phyloP scores from a whole-genome alignment of 1,140 invertebrate species.

The Microplitis mediator region DNA sequence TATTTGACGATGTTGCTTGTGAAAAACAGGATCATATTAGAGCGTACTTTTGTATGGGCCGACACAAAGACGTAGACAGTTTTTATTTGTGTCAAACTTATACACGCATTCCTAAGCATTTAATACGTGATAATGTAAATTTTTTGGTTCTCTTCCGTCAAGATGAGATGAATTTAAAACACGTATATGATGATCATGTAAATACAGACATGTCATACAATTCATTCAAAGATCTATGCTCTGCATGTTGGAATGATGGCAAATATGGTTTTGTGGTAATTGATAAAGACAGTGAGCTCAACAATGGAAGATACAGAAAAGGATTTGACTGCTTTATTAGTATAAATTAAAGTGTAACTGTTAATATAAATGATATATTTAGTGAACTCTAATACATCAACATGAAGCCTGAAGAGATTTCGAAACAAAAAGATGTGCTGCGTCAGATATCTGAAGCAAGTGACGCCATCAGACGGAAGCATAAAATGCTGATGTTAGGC shows the following conservation, averaged over 20 bases:
- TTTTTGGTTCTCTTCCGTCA: conserved; percentile 15
- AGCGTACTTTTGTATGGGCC: too few species aligned
- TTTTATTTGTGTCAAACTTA: neutral
- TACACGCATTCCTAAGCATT: neutral
- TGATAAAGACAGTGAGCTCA: conserved; percentile 39
- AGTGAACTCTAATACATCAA: neutral
- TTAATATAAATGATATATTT: neutral
- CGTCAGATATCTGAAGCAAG: conserved; percentile 28
- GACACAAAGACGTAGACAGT: too few species aligned
- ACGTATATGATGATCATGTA: neutral
- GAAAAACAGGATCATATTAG: too few species aligned
- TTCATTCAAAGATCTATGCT: conserved; percentile 1
- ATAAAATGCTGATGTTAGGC: conserved; percentile 25
- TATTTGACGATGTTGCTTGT: too few species aligned
- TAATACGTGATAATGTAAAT: neutral
- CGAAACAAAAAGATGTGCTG: conserved; percentile 18
- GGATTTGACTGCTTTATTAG: conserved; percentile 22
- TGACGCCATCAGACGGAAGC: conserved; percentile 30
- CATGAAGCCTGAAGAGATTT: conserved; percentile 16
- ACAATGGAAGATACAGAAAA: neutral
- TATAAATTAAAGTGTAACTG: conserved; percentile 8
- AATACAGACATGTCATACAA: conserved; percentile 8
- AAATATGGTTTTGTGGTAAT: neutral
- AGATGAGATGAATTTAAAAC: conserved; percentile 16
- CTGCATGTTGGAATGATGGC: neutral